A percentile compares a stretch with the other conserved stretches of the same genome.
Conservation (phyloP, 2,888 invertebrate genomes). For the Agrotis puta region DNA sequence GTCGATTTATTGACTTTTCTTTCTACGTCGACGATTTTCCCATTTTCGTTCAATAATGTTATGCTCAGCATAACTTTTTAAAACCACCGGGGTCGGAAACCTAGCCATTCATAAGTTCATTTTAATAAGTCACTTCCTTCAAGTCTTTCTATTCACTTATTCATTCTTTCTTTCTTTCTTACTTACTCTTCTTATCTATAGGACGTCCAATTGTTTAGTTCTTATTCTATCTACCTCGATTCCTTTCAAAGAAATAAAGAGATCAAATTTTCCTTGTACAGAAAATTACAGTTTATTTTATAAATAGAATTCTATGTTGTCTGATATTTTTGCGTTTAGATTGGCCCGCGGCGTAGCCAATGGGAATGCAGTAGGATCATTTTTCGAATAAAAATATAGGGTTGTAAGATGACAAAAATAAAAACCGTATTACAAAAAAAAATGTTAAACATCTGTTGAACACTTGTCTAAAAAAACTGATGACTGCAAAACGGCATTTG, state of each 20-base stretch:
- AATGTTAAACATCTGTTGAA: too few species aligned
- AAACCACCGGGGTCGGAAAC: slow-evolving; percentile 55
- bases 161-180: slow-evolving; percentile 20
- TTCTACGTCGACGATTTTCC: not conserved
- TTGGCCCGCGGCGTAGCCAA: slow-evolving; percentile 8
- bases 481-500: too few species aligned
- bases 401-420: not conserved
- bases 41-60: not conserved
- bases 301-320: slow-evolving; percentile 9
- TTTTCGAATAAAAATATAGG: not conserved
- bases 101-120: slow-evolving; percentile 50
- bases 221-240: slow-evolving; percentile 30
- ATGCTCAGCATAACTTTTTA: slow-evolving; percentile 42
- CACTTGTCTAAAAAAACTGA: too few species aligned
- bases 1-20: too few species aligned
- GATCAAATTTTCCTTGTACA: slow-evolving; percentile 20
- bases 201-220: slow-evolving; percentile 42
- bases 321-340: not conserved
- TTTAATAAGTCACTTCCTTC: slow-evolving; percentile 56
- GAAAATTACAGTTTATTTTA: slow-evolving; percentile 5
- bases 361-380: slow-evolving; percentile 15
- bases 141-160: slow-evolving; percentile 40
- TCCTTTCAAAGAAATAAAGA: slow-evolving; percentile 16
- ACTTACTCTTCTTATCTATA: slow-evolving; percentile 29
- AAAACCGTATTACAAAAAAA: too few species aligned